Evolutionary conservation across 1,140 invertebrate species (phyloP), one percentile per base, ranked within the genome.

Genomic region (Vollenhovia emeryi): DNA sequence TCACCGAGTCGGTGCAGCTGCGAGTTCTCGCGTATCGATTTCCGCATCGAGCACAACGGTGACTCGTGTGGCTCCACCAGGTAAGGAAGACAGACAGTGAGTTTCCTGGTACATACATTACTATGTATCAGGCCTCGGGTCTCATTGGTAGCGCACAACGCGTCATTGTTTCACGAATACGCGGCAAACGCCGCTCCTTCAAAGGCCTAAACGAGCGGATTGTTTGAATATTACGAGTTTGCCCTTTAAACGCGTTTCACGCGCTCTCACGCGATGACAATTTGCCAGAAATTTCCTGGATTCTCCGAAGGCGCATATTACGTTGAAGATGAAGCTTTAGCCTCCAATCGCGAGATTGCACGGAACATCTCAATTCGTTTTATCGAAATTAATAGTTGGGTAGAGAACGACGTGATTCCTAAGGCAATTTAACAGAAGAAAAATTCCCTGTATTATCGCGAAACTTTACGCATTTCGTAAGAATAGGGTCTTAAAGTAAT

Each of bases 21-120:
- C 52, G 43, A 84, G 27, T 73, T 84, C 33, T 68, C 62, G 50
- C 43, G 13, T 86, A 87, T 88, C 84, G 84, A 89, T 89, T 89
- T 88, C 87, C 87, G 73, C 40, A 74, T 89, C 87, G 57, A 57
- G 48, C 84, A 36, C 52, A 48, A 40, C 59, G 50, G 24, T 75
- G 43, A 69, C 75, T 82, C 64, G 71, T 57, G 45, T 27, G 52
- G 69, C 57, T 55, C 48, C 45, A 69, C 69, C 84, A 52, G 50
- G 71, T 88, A 89, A 73, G 69, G 87, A 84, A 83, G 79, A 78
- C 75, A 57, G 45, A 69, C 27, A 21, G 71, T 40, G 57, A 86
- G 52, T 86, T 89, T 89, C 88, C 88, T 88, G 87, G 84, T 89
- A 83, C 62, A 89, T 86, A 86, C 73, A 88, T 89, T 84, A 86